Conservation (phyloP, 2,888 invertebrate species). For the Barypeithes pellucidus region DNA sequence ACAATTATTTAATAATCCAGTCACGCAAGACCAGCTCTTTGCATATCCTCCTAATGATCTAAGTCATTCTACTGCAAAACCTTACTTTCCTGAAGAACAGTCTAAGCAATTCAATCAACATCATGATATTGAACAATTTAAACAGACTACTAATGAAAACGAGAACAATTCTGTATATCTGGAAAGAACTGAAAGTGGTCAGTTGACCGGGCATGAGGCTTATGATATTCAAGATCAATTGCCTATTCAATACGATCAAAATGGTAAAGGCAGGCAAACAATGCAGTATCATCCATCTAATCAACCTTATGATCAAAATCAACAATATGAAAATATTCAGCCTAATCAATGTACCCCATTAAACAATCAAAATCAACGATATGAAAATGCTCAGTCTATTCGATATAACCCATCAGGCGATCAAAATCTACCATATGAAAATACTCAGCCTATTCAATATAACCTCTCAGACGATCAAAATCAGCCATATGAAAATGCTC, state of each 20-base stretch:
- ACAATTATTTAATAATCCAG: background rate
- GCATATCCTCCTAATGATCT: background rate
- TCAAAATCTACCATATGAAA: too few relatives aligned
- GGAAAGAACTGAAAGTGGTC: background rate
- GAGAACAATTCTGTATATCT: background rate
- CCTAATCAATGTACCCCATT: too few relatives aligned
- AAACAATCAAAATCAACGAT: too few relatives aligned
- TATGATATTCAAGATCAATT: background rate
- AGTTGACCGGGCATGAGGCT: background rate
- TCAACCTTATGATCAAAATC: too few relatives aligned
- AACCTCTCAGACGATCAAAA: background rate
- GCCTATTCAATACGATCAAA: background rate
- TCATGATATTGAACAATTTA: slow-evolving; percentile 4
- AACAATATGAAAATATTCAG: too few relatives aligned
- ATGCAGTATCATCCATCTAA: slow-evolving; percentile 57
- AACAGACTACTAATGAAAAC: background rate
- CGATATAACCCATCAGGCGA: too few relatives aligned
- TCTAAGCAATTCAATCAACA: background rate
- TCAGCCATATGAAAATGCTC: background rate
- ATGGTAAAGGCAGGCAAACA: slow-evolving; percentile 26
- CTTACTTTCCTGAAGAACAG: background rate
- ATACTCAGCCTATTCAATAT: background rate
- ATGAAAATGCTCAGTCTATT: too few relatives aligned
- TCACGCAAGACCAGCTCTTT: background rate
- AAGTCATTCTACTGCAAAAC: background rate